Evolutionary conservation across 1,140 invertebrate genomes (phyloP).

Genomic region (Drosophila tristis): DNA sequence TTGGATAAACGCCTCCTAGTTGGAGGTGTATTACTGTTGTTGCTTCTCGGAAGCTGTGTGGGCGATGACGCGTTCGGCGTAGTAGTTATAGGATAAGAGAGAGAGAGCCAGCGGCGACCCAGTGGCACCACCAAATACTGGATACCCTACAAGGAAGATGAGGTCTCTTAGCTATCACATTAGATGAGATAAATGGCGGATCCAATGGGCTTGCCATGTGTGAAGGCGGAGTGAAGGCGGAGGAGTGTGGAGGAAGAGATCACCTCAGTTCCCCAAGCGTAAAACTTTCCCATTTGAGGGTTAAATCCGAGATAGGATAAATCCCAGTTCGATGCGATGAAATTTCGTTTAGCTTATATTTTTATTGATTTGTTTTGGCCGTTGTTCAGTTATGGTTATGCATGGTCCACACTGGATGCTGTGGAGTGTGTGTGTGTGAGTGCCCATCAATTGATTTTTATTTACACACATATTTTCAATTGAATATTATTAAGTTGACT

Average conservation of each 20-base stretch:
- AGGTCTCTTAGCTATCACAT: no score
- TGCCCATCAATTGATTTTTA: slow-evolving; percentile 73
- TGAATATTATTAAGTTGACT: slow-evolving; percentile 80
- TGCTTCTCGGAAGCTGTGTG: slow-evolving; percentile 51
- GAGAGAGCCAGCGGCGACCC: slow-evolving; percentile 52
- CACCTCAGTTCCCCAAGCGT: no score
- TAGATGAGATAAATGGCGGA: no score
- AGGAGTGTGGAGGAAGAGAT: background rate
- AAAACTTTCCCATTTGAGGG: no score
- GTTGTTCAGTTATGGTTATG: slow-evolving; percentile 49
- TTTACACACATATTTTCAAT: slow-evolving; percentile 81
- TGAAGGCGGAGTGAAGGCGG: no score
- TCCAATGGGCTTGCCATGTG: no score
- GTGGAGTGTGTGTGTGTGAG: slow-evolving; percentile 30
- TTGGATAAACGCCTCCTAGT: slow-evolving; percentile 56
- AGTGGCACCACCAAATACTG: slow-evolving; percentile 59
- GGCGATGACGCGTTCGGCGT: slow-evolving; percentile 59
- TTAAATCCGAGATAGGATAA: slow-evolving; percentile 8
- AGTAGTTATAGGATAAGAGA: slow-evolving; percentile 46
- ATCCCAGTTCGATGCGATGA: slow-evolving; percentile 4
- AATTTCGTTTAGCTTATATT: slow-evolving; percentile 13
- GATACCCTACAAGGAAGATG: no score
- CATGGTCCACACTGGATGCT: slow-evolving; percentile 49
- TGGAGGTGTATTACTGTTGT: slow-evolving; percentile 50
- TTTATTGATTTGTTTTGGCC: slow-evolving; percentile 80